Evolutionary conservation across 2,113 vertebrate genomes (phyloP).

Genomic region (Ursus arctos): DNA sequence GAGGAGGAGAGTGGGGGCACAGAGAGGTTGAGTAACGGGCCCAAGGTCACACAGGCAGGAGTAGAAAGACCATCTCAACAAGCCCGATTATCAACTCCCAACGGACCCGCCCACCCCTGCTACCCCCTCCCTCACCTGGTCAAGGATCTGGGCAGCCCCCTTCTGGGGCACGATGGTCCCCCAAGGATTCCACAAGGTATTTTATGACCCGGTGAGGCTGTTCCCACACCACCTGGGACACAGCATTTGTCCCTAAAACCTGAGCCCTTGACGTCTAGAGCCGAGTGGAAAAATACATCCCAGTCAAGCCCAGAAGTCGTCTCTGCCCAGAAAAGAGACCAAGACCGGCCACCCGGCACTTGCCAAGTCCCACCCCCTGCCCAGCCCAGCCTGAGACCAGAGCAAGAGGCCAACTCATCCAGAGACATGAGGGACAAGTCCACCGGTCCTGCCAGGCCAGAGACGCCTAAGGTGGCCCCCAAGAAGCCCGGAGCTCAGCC

Average conservation of each 20-base stretch:
- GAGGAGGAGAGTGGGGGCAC: background rate
- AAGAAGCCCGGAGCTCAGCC: background rate
- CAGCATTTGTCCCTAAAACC: background rate
- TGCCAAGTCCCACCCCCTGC: background rate
- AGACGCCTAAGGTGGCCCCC: background rate
- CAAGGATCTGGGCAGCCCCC: background rate
- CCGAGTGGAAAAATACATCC: background rate
- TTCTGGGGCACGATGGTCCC: background rate
- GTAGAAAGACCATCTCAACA: background rate
- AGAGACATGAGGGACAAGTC: accelerated
- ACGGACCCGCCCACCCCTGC: background rate
- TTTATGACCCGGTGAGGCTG: background rate
- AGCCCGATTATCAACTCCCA: background rate
- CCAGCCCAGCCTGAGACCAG: accelerated
- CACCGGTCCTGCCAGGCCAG: background rate
- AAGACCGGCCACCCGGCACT: background rate
- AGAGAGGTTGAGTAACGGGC: background rate
- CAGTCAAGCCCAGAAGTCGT: background rate
- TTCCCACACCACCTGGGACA: background rate
- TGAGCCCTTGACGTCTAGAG: background rate
- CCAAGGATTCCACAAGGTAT: background rate
- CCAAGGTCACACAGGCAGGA: background rate
- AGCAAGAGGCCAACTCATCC: background rate
- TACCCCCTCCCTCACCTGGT: no score
- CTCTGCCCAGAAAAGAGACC: background rate